Evolutionary conservation across 1,140 invertebrate genomes (phyloP).

Genomic region (Drosophila ohnishii): DNA sequence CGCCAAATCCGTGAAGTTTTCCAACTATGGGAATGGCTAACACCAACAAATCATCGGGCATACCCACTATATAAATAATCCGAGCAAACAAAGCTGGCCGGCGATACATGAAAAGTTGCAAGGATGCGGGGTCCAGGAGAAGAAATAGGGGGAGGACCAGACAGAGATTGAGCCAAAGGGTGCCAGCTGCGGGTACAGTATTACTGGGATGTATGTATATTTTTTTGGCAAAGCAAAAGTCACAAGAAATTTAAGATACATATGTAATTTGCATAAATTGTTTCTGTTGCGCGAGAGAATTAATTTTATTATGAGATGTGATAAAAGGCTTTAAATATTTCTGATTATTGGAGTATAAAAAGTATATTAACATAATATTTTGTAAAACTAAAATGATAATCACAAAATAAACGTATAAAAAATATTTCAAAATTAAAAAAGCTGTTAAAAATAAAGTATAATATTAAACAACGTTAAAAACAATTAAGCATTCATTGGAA

Average conservation of each 20-base stretch:
- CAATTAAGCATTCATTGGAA: too few species aligned
- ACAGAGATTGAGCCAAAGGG: background rate
- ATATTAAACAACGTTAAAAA: too few species aligned
- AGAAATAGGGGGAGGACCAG: background rate
- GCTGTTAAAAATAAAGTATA: too few species aligned
- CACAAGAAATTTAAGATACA: background rate
- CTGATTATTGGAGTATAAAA: background rate
- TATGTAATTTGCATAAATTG: background rate
- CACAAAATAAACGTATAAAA: too few species aligned
- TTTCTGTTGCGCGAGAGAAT: background rate
- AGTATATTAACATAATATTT: background rate
- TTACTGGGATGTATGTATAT: background rate
- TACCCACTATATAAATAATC: conserved; percentile 57
- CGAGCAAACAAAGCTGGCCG: conserved; percentile 47
- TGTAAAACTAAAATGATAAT: background rate
- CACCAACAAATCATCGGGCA: conserved; percentile 54
- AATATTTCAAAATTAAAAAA: too few species aligned
- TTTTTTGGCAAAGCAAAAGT: background rate
- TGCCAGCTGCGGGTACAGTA: conserved; percentile 2
- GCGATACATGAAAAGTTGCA: conserved; percentile 30
- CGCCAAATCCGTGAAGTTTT: conserved; percentile 22
- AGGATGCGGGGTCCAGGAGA: background rate
- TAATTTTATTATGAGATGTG: background rate
- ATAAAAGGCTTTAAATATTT: background rate
- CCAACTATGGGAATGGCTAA: conserved; percentile 32